Evolutionary conservation across 2,113 vertebrate genomes (phyloP), one percentile per base, ranked within the genome.

Genomic region (Benitochromis conjunctus): DNA sequence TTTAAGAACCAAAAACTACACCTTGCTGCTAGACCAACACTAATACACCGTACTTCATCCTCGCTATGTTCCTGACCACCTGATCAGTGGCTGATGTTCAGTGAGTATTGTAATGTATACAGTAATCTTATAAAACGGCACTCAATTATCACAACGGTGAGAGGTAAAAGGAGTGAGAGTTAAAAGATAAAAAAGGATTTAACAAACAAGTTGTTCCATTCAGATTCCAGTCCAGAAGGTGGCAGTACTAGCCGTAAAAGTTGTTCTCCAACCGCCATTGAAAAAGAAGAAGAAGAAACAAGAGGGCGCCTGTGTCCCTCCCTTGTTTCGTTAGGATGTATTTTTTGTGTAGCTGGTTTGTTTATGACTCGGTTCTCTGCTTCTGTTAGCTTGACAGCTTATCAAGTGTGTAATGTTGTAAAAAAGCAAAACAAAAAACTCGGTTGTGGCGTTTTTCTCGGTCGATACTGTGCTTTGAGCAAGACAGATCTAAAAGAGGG

Each of bases 301-400:
- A 34, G 71, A 76, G 12, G 1, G 3, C 11, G 14, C 13, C 51
- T 6, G 43, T 4, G 91, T 91, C 91, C 93, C 93, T 90, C 92
- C 94, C 86, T 91, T 91, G 38, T 54, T 64, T 86, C 74, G 56
- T 19, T 84, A 34, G 48, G 31, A 85, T 92, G 71, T 94, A 16
- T 89, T 82, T 86, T 85, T 87, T 55, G 46, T 82, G 29, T 71
- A 24, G 21, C n/a, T 84, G 48, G 79, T 85, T 91, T 89, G 90
- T 93, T 94, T 92, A 89, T 88, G 79, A 88, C 79, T 88, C 84
- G 36, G 48, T 31, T 29, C 51, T 21, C 13, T 56, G 78, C 12
- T 46, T 29, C 16, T 80, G 79, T 64, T 81, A 79, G 76, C 69
- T 58, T 83, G 78, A 80, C 85, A 89, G 81, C 58, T 77, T n/a